Conservation (phyloP, 2,888 invertebrate species). For the Trachelus troglodyta region DNA sequence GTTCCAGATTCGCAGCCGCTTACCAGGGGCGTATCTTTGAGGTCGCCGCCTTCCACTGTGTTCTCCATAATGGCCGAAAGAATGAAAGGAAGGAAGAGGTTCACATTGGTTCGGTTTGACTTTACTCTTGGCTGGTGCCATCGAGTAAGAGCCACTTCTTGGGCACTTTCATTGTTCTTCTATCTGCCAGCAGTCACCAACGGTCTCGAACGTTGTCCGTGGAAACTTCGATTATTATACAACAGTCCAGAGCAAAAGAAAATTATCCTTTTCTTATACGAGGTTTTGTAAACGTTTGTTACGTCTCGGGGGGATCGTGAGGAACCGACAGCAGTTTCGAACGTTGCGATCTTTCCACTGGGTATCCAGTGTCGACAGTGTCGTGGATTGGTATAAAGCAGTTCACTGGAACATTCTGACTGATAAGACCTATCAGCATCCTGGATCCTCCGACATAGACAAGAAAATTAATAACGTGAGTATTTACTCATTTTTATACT, state of each 20-base stretch:
- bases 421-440: neutral
- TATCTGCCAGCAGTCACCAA: constrained; percentile 39
- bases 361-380: neutral
- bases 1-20: neutral
- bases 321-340: neutral
- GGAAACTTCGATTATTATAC: constrained; percentile 25
- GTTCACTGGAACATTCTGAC: neutral
- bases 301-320: neutral
- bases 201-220: constrained; percentile 40
- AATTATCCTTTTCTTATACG: constrained; percentile 19
- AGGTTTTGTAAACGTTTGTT: neutral
- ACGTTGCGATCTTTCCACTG: neutral
- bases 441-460: neutral
- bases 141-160: constrained; percentile 23
- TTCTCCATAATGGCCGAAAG: constrained; percentile 6
- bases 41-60: neutral
- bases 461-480: neutral
- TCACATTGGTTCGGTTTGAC: neutral
- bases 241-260: constrained; percentile 26
- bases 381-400: neutral
- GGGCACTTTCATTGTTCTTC: constrained; percentile 62
- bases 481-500: neutral
- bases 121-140: neutral
- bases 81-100: constrained; percentile 10
- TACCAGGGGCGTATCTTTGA: neutral